These are phyloP conservation scores for Herpailurus yagouaroundi DNA, from an alignment of 2,113 vertebrate genomes.

Conservation along the genomic window DNA sequence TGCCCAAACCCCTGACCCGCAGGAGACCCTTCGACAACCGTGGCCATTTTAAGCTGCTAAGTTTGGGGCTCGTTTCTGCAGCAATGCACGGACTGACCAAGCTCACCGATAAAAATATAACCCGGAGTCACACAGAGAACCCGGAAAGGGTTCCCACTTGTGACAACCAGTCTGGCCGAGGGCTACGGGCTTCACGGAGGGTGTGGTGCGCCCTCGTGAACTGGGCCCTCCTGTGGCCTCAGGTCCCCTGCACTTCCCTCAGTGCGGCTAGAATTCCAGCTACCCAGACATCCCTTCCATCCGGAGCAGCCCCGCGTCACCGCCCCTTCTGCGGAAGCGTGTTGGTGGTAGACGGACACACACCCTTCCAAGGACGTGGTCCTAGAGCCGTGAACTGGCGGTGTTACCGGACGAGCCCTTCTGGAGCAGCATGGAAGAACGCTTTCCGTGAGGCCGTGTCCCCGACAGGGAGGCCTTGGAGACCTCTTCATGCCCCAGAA, in stretches of 20 bases:
- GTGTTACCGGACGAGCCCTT: too few species aligned
- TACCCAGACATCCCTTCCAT: background rate
- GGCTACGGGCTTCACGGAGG: background rate
- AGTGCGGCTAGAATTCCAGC: background rate
- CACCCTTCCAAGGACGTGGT: fast-evolving
- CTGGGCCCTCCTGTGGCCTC: background rate
- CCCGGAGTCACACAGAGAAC: background rate
- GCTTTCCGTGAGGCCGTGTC: background rate
- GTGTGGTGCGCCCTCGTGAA: background rate
- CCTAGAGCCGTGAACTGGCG: background rate
- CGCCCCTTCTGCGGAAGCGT: background rate
- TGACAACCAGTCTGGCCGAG: background rate
- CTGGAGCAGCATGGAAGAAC: background rate
- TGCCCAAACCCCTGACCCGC: background rate
- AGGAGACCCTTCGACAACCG: background rate
- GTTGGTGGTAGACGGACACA: too few species aligned
- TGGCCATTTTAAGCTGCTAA: background rate
- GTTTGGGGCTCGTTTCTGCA: background rate
- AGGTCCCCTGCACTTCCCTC: background rate
- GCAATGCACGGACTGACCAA: background rate
- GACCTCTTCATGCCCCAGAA: too few species aligned
- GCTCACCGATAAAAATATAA: background rate
- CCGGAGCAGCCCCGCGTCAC: fast-evolving
- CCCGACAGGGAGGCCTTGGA: too few species aligned
- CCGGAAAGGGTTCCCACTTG: background rate